Percentiles rank a stretch among this genome's conserved stretches.
phyloP scores from a whole-genome alignment of 1,140 invertebrate species.

The Drosophila asahinai region DNA sequence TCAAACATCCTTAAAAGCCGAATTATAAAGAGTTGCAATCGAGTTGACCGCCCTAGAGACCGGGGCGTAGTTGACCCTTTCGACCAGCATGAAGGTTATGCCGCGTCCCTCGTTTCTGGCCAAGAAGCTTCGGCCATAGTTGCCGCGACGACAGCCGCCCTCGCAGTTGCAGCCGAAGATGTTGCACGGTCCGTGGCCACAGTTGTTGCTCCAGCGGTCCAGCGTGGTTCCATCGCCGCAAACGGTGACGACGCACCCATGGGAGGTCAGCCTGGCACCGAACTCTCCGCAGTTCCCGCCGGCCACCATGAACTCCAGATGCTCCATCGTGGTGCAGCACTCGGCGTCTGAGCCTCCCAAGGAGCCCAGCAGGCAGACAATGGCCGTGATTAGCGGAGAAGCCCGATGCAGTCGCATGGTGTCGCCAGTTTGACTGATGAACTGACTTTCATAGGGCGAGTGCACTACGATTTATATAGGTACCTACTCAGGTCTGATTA shows the following conservation, averaged over 20 bases:
- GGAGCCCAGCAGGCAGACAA: neutral
- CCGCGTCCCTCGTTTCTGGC: neutral
- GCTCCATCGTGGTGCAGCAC: neutral
- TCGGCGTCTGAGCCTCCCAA: neutral
- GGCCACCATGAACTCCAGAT: neutral
- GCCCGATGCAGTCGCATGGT: no score
- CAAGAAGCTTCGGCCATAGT: neutral
- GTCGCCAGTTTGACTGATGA: no score
- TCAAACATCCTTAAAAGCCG: no score
- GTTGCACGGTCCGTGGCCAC: constrained; percentile 20
- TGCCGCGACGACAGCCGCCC: neutral
- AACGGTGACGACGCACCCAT: neutral
- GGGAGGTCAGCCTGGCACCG: neutral
- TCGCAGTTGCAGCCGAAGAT: constrained; percentile 12
- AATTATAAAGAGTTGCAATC: no score
- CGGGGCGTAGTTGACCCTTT: neutral
- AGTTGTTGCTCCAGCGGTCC: neutral
- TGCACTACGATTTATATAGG: no score
- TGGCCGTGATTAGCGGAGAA: no score
- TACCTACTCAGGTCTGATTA: no score
- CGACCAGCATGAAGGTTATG: neutral
- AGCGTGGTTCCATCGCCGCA: constrained; percentile 1
- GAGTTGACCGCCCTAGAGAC: no score
- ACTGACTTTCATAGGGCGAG: no score
- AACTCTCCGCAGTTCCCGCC: neutral